A percentile compares a stretch with the other conserved stretches of the same genome.
Conservation (phyloP, 1,140 invertebrate genomes). For the Heliothis subflexa region DNA sequence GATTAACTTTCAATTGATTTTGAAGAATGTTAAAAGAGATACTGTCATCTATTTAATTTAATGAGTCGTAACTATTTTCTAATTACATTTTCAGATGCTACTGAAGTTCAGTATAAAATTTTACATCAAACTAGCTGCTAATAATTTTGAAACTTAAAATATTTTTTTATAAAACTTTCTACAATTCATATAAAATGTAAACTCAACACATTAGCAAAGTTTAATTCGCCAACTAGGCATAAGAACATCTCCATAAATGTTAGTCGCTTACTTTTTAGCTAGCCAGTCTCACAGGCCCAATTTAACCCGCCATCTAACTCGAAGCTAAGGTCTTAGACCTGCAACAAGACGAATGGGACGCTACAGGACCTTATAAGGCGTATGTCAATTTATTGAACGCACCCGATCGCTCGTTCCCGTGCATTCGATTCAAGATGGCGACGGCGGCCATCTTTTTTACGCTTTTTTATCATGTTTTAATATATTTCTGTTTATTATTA, state of each 20-base stretch:
- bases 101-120: too few relatives aligned
- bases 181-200: not conserved
- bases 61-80: too few relatives aligned
- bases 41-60: too few relatives aligned
- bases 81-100: too few relatives aligned
- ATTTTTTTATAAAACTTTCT: too few relatives aligned
- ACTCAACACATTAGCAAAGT: conserved; percentile 27
- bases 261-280: conserved; percentile 47
- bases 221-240: conserved; percentile 18
- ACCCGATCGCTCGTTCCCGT: conserved; percentile 67
- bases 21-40: not conserved
- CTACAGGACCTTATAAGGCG: conserved; percentile 67
- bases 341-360: conserved; percentile 63
- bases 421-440: conserved; percentile 69
- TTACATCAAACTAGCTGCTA: too few relatives aligned
- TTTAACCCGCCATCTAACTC: conserved; percentile 65
- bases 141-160: too few relatives aligned
- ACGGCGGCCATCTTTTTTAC: conserved; percentile 58
- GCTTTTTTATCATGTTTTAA: conserved; percentile 65
- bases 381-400: conserved; percentile 78
- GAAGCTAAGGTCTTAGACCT: conserved; percentile 54
- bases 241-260: conserved; percentile 33
- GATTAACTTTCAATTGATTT: not conserved
- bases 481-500: conserved; percentile 56
- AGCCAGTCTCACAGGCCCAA: conserved; percentile 50